Evolutionary conservation across 2,797 vertebrate genomes (phyloP), one percentile per base, ranked within the genome.

Genomic region (Labeo calbasu): DNA sequence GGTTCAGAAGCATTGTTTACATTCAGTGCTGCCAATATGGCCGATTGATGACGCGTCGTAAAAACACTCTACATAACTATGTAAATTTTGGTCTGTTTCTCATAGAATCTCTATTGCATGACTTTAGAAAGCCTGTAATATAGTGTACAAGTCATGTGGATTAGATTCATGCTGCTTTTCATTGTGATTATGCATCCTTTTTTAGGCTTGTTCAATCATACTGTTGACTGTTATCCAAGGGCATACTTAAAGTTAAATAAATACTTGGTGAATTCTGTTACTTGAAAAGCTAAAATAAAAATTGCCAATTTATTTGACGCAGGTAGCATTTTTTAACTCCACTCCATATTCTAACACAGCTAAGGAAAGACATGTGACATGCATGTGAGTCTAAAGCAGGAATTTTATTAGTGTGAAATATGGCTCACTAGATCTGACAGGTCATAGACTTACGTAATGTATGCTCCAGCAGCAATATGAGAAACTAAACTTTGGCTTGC

Each of bases 371-470:
- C 79, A 81, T 61, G 66, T 84, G 83, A 82, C 57, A 12, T 32
- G 13, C 75, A 75, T 69, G 83, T 85, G 79, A 79, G 21, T 70
- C 73, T 50, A 63, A 79, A 78, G 23, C 61, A 46, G 53, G 50
- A 23, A 40, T 25, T 25, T 25, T 32, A 36, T 40, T 68, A 6
- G 5, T 61, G 12, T 78, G 5, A 70, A 21, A 17, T 19, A 66
- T 5, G 0, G 11, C 51, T 46, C 63, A 48, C 19, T 23, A 40
- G 13, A 36, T 21, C 51, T 48, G 36, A 75, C 25, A 40, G 21
- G 15, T 32, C 2, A 63, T 9, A 9, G 7, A 75, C 9, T 48
- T 75, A 0, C 1, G 0, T 40, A 76, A 40, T 25, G 14, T 53
- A n/a, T 28, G 2, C 59, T 40, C 46, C 3, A 0, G 6, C 19